Evolutionary conservation across 2,797 vertebrate genomes (phyloP).

Genomic region (Pyrocephalus nanus): DNA sequence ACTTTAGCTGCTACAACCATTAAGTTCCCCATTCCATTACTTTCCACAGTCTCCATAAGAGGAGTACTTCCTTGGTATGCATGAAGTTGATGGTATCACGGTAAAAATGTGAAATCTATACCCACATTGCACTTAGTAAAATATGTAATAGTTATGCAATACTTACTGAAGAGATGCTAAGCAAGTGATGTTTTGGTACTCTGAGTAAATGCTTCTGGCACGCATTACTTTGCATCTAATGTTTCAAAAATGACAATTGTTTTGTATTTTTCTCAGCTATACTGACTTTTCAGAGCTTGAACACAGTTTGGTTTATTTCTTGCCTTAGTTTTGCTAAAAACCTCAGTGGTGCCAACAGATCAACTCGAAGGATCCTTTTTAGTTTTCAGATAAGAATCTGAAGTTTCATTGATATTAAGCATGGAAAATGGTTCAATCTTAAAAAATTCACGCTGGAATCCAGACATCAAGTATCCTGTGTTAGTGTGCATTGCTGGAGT

Average conservation of each 20-base stretch:
- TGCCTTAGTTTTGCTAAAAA: neutral
- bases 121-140: neutral
- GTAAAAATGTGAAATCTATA: neutral
- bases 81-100: neutral
- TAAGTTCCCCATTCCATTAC: neutral
- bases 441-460: neutral
- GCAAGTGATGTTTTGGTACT: neutral
- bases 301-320: neutral
- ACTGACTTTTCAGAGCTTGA: neutral
- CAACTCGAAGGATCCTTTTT: neutral
- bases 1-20: neutral
- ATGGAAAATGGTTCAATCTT: neutral
- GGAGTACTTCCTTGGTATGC: neutral
- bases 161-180: neutral
- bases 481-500: neutral
- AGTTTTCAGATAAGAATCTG: neutral
- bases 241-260: neutral
- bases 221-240: neutral
- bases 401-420: neutral
- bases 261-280: neutral
- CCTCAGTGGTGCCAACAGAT: neutral
- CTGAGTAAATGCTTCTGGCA: neutral
- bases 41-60: neutral
- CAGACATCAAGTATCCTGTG: fast-evolving
- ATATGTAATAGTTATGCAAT: neutral